phyloP scores from a whole-genome alignment of 2,888 invertebrate species.

The Pristionchus arcanus region DNA sequence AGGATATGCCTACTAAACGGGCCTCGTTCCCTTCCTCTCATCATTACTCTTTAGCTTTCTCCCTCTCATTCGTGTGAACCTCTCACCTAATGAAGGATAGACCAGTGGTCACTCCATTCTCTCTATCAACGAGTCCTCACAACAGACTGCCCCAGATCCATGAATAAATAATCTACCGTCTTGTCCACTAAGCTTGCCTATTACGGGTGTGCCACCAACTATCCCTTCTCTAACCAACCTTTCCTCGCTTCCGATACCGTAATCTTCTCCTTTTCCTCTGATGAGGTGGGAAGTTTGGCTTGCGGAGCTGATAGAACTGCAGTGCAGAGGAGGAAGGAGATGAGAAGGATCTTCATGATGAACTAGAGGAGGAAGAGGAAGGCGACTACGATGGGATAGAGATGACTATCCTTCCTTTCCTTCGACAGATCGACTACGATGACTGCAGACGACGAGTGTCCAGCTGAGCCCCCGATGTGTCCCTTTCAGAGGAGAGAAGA shows the following conservation, averaged over 20 bases:
- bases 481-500: background rate
- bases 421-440: background rate
- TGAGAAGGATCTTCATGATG: background rate
- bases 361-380: background rate
- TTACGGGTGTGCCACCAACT: background rate
- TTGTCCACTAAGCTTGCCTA: background rate
- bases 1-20: background rate
- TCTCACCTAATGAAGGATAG: background rate
- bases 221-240: background rate
- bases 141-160: constrained; percentile 25
- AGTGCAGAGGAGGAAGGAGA: background rate
- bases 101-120: background rate
- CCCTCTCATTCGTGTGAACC: constrained; percentile 10
- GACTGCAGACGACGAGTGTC: background rate
- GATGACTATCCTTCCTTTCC: background rate
- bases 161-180: constrained; percentile 29
- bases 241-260: background rate
- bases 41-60: background rate
- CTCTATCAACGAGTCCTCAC: constrained; percentile 20
- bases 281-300: constrained; percentile 18
- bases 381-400: background rate
- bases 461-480: constrained; percentile 39
- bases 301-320: background rate
- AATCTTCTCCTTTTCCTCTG: background rate
- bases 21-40: background rate